Evolutionary conservation across 2,888 invertebrate genomes (phyloP), one percentile per base, ranked within the genome.

Genomic region (Andrena dorsata): DNA sequence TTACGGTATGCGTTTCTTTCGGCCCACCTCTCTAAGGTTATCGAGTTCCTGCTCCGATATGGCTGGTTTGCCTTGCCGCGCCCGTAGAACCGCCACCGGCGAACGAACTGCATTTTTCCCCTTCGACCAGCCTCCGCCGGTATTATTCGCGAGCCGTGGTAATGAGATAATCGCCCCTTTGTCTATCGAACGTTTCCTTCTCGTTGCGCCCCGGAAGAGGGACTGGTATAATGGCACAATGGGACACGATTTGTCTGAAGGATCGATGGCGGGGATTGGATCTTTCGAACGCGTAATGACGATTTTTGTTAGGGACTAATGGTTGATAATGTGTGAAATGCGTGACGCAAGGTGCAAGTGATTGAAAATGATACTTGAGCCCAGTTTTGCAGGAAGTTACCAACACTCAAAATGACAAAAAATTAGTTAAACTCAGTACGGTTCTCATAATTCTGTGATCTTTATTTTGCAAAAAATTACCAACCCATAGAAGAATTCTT

Each of bases 31-130:
- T 23, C 23, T 80, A 83, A 84, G 87, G 84, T 83, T 86, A 76
- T 66, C 70, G 76, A 88, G 90, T 90, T 89, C 88, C 88, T 88
- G 90, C 63, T 89, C 78, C 69, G 85, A 85, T 76, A 80, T 63
- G 83, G 88, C 90, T 84, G 84, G 91, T 88, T 91, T 81, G 82
- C 91, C 91, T 91, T 90, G 91, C 82, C 87, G 86, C 90, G 69
- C 87, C 86, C 82, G 82, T 84, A 20, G 78, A 73, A 80, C 74
- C 51, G 65, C 20, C 60, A 53, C 61, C 72, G 70, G 72, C 70
- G 79, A 80, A 76, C 74, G 51, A 76, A 79, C 73, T 64, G 73
- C 65, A 78, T 83, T 85, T 87, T 85, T 82, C 71, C 75, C 28
- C 30, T 47, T 16, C 49, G 35, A 65, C 28, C 53, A 16, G 49